Evolutionary conservation across 1,140 invertebrate genomes (phyloP).

Genomic region (Pseudomyrmex sp.): DNA sequence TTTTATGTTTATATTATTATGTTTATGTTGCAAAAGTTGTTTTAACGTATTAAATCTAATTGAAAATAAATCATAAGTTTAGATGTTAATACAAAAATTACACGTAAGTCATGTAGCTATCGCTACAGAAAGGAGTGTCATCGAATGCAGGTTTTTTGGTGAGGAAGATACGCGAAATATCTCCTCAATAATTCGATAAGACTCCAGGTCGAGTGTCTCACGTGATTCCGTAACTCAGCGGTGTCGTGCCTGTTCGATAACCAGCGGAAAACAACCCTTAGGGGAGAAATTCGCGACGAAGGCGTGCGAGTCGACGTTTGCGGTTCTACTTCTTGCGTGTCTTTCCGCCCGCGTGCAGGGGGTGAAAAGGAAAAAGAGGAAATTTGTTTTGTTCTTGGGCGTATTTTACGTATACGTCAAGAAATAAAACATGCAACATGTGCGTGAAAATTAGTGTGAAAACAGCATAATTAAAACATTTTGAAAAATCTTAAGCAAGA

Average conservation of each 20-base stretch:
- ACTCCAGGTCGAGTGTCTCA: slow-evolving; percentile 52
- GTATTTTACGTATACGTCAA: background rate
- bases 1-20: background rate
- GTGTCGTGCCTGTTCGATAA: slow-evolving; percentile 56
- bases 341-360: background rate
- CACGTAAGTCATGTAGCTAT: background rate
- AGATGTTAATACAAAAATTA: no score
- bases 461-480: no score
- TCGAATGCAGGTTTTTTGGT: slow-evolving; percentile 16
- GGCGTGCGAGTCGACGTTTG: slow-evolving; percentile 38
- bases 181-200: slow-evolving; percentile 50
- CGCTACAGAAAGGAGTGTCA: slow-evolving; percentile 12
- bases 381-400: slow-evolving; percentile 42
- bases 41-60: no score
- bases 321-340: slow-evolving; percentile 34
- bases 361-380: background rate
- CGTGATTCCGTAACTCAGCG: slow-evolving; percentile 52
- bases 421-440: background rate
- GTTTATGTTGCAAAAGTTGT: background rate
- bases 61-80: no score
- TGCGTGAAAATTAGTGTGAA: background rate
- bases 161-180: slow-evolving; percentile 46
- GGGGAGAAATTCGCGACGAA: slow-evolving; percentile 46
- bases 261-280: slow-evolving; percentile 51
- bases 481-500: no score